phyloP scores from a whole-genome alignment of 2,888 invertebrate species.

The Troides helena region DNA sequence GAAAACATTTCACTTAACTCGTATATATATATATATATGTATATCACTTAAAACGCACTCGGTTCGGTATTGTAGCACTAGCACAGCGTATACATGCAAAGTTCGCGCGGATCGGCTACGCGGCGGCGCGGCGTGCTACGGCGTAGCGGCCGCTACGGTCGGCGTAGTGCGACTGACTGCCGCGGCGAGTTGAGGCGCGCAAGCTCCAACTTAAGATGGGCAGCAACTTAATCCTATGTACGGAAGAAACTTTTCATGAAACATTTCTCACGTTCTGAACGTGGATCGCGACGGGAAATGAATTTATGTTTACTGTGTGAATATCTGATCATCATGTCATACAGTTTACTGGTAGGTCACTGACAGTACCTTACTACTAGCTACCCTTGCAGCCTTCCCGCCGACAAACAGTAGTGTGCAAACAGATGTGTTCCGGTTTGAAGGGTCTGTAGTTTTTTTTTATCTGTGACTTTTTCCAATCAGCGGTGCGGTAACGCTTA shows the following conservation, averaged over 20 bases:
- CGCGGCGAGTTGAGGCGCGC: conserved; percentile 56
- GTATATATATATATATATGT: conserved; percentile 33
- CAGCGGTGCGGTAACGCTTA: too few species aligned
- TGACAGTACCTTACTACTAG: too few species aligned
- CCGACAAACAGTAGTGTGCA: too few species aligned
- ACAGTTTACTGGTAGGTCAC: too few species aligned
- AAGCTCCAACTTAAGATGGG: conserved; percentile 51
- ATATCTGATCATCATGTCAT: not conserved
- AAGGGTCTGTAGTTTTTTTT: too few species aligned
- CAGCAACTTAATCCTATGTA: conserved; percentile 51
- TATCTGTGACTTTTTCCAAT: too few species aligned
- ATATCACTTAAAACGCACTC: conserved; percentile 42
- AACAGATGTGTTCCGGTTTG: too few species aligned
- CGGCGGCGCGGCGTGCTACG: conserved; percentile 32
- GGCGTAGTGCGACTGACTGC: conserved; percentile 63
- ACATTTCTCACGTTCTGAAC: conserved; percentile 38
- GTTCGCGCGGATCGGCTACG: not conserved
- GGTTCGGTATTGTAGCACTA: conserved; percentile 40
- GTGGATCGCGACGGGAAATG: conserved; percentile 4
- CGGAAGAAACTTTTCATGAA: conserved; percentile 44
- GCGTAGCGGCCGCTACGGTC: conserved; percentile 57
- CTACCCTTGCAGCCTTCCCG: too few species aligned
- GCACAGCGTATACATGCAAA: conserved; percentile 16
- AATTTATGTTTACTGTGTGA: not conserved
- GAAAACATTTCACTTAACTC: conserved; percentile 42